Percentiles rank a stretch among this genome's conserved stretches.
These are phyloP conservation scores for Aelia acuminata DNA, from an alignment of 2,888 invertebrate species.

Conservation along the genomic window DNA sequence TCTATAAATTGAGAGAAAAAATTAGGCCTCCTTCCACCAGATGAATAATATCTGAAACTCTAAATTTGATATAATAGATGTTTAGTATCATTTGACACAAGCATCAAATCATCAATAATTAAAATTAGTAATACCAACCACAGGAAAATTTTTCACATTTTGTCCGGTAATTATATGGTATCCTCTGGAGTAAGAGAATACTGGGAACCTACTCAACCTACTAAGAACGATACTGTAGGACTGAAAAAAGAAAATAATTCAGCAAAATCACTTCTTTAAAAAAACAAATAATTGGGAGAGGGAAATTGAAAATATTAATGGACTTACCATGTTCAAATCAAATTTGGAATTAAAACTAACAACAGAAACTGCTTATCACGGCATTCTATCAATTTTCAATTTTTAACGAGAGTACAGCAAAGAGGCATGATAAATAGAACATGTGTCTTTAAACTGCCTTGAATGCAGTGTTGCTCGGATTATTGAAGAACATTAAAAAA, in stretches of 20 bases:
- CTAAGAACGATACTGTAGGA: conserved; percentile 41
- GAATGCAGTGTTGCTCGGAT: conserved; percentile 51
- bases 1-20: conserved; percentile 92
- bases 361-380: conserved; percentile 13
- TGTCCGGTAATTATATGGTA: background rate
- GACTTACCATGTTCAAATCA: conserved; percentile 44
- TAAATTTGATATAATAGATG: background rate
- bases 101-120: background rate
- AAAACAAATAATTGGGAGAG: background rate
- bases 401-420: background rate
- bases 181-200: background rate
- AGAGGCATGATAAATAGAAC: conserved; percentile 37
- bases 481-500: background rate
- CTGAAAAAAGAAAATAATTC: conserved; percentile 26
- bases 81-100: background rate
- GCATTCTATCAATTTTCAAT: conserved; percentile 32
- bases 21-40: conserved; percentile 71
- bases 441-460: conserved; percentile 41
- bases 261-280: background rate
- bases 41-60: conserved; percentile 57
- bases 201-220: conserved; percentile 27
- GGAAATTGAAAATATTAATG: background rate
- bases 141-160: background rate
- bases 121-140: conserved; percentile 6
- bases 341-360: background rate